Conservation (phyloP, 2,113 vertebrate species). For the Zapornia atra region DNA sequence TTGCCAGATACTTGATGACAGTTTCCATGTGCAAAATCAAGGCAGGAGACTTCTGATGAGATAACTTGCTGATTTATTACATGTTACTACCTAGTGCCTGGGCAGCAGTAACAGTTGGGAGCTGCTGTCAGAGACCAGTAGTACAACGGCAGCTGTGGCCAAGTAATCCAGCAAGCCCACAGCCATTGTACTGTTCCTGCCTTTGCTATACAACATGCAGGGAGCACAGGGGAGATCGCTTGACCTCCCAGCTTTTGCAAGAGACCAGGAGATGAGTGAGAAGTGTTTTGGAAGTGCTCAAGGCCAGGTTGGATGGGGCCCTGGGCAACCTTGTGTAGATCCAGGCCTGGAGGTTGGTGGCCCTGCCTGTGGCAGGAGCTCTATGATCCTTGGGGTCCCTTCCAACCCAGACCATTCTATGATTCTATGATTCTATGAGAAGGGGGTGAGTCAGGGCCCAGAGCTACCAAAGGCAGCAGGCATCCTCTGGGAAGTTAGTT, state of each 20-base stretch:
- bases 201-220: rapidly evolving
- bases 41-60: not conserved
- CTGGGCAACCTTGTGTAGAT: too few species aligned
- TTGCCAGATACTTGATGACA: not conserved
- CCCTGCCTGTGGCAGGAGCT: too few species aligned
- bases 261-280: rapidly evolving
- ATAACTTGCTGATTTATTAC: not conserved
- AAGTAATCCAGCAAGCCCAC: not conserved
- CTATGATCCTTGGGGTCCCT: too few species aligned
- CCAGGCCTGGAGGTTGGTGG: too few species aligned
- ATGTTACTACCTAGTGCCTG: not conserved
- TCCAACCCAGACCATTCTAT: too few species aligned
- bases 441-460: not conserved
- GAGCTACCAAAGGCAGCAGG: not conserved
- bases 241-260: not conserved
- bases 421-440: too few species aligned
- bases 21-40: not conserved
- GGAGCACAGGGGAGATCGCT: not conserved
- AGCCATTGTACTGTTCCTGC: not conserved
- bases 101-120: not conserved
- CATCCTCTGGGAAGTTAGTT: not conserved
- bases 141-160: not conserved
- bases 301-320: too few species aligned
- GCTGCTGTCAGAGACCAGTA: not conserved
- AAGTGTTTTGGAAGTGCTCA: too few species aligned